A percentile compares a stretch with the other conserved stretches of the same genome.
Conservation (phyloP, 2,113 vertebrate species). For the Leuciscus idus region DNA sequence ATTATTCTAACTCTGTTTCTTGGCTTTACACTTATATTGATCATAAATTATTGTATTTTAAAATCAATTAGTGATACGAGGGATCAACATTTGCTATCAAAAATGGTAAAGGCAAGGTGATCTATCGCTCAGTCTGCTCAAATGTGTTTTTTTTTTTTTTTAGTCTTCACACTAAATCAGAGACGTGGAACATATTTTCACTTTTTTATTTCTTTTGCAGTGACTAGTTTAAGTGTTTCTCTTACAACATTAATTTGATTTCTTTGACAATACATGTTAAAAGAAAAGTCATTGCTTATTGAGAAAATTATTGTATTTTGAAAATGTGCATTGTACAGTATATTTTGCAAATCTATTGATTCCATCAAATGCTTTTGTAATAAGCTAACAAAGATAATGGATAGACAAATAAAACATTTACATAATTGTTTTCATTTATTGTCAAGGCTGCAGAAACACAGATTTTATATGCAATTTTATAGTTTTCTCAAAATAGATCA, state of each 20-base stretch:
- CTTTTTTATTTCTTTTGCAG: conserved; percentile 6
- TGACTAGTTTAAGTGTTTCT: neutral
- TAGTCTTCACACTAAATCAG: neutral
- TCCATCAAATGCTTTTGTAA: neutral
- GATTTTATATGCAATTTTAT: conserved; percentile 3
- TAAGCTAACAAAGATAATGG: neutral
- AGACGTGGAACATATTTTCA: neutral
- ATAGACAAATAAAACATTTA: conserved; percentile 28
- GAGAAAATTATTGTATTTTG: neutral
- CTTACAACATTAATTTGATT: conserved; percentile 17
- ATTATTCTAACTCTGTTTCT: neutral
- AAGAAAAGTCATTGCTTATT: neutral
- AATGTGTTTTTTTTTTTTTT: neutral
- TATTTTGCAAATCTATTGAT: conserved; percentile 21
- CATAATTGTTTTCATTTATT: neutral
- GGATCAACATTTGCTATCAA: neutral
- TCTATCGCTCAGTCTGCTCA: neutral
- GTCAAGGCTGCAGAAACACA: conserved; percentile 5
- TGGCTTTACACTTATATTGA: neutral
- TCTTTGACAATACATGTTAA: neutral
- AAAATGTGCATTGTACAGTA: conserved; percentile 10
- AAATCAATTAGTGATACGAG: neutral
- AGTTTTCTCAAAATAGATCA: neutral
- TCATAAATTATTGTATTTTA: neutral
- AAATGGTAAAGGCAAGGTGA: neutral